Evolutionary conservation across 2,797 vertebrate species (phyloP).

Genomic region (Gobionotothen gibberifrons): DNA sequence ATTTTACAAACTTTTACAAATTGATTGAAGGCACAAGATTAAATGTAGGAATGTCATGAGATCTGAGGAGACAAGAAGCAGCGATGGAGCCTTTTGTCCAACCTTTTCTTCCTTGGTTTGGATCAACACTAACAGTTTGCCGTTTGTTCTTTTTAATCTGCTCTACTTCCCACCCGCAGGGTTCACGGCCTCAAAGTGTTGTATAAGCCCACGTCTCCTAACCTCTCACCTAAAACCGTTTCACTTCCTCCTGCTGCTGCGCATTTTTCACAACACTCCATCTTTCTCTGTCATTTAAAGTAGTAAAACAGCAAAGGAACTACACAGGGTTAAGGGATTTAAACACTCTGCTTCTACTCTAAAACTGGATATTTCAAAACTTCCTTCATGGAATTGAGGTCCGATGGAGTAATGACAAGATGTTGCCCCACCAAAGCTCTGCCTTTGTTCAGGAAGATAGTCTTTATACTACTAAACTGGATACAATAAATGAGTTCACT

Average conservation of each 20-base stretch:
- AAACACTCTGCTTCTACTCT: background rate
- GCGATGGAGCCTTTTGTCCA: background rate
- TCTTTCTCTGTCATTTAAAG: background rate
- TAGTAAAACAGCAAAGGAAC: background rate
- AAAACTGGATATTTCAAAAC: no score
- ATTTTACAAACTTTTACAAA: background rate
- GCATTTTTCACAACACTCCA: slow-evolving; percentile 4
- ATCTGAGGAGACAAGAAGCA: background rate
- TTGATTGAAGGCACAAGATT: background rate
- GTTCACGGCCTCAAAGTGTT: slow-evolving; percentile 32
- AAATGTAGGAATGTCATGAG: background rate
- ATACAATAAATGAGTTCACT: no score
- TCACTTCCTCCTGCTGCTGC: slow-evolving; percentile 21
- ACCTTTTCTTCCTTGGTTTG: slow-evolving; percentile 25
- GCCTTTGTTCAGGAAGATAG: no score
- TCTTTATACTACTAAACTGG: no score
- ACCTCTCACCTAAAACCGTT: slow-evolving; percentile 62
- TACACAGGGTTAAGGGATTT: background rate
- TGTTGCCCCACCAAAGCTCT: no score
- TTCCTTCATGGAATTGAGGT: no score
- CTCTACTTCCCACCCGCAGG: slow-evolving; percentile 46
- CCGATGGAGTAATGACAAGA: no score
- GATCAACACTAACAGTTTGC: slow-evolving; percentile 53
- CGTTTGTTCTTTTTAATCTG: slow-evolving; percentile 66
- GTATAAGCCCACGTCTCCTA: slow-evolving; percentile 44